Evolutionary conservation across 2,113 vertebrate genomes (phyloP).

Genomic region (Petaurus breviceps): DNA sequence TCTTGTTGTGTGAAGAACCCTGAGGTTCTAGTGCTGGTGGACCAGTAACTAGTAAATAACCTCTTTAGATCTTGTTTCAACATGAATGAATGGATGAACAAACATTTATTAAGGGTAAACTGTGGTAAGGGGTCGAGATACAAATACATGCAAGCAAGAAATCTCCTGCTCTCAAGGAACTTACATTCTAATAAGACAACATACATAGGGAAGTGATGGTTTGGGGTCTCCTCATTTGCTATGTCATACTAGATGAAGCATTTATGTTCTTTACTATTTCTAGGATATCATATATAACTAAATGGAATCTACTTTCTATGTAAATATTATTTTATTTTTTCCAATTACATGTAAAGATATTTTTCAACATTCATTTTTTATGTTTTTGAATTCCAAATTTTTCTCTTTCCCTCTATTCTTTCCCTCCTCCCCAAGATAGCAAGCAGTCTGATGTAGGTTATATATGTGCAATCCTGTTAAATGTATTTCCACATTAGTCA

Average conservation of each 20-base stretch:
- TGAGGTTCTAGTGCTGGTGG: neutral
- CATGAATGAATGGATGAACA: neutral
- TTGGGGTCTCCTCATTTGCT: neutral
- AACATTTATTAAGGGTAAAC: neutral
- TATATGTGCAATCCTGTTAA: neutral
- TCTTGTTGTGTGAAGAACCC: neutral
- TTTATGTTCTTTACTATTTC: neutral
- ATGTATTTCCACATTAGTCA: neutral
- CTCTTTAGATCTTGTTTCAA: neutral
- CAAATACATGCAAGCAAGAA: neutral
- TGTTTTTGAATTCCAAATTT: neutral
- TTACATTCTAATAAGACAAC: neutral
- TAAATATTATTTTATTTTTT: neutral
- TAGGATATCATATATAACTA: neutral
- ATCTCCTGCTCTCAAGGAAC: neutral
- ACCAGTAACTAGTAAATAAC: neutral
- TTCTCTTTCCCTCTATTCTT: neutral
- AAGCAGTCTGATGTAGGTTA: too few species aligned
- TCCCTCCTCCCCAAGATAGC: neutral
- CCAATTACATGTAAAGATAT: neutral
- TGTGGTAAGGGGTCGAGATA: neutral
- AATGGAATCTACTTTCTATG: neutral
- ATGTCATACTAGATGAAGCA: neutral
- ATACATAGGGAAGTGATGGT: neutral
- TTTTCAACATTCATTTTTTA: neutral